Conservation (phyloP, 2,113 vertebrate genomes). For the Festucalex cinctus region DNA sequence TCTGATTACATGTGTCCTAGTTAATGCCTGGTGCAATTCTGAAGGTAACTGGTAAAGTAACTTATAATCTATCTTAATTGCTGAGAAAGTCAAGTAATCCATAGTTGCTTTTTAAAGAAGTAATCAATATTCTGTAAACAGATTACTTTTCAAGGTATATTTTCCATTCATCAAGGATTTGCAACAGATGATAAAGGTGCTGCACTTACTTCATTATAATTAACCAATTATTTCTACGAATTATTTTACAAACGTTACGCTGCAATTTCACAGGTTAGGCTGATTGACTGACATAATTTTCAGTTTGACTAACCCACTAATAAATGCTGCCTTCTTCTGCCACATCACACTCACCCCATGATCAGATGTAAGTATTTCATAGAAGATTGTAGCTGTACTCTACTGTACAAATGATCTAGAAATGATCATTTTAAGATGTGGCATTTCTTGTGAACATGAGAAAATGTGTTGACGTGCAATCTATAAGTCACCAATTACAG, state of each 20-base stretch:
- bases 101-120: too few relatives aligned
- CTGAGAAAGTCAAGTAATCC: too few relatives aligned
- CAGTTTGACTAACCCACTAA: conserved; percentile 2
- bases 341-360: too few relatives aligned
- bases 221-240: conserved; percentile 30
- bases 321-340: not conserved
- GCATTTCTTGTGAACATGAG: conserved; percentile 58
- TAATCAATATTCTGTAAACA: too few relatives aligned
- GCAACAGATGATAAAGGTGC: conserved; percentile 6
- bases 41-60: too few relatives aligned
- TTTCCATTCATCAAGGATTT: not conserved
- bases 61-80: too few relatives aligned
- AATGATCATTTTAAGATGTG: conserved; percentile 59
- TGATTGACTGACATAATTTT: conserved; percentile 8
- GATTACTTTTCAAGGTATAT: too few relatives aligned
- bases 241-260: conserved; percentile 11
- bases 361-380: not conserved
- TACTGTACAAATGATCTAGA: too few relatives aligned
- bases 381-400: too few relatives aligned
- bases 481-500: conserved; percentile 62
- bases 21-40: too few relatives aligned
- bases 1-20: too few relatives aligned
- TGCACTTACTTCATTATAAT: conserved; percentile 35
- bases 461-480: conserved; percentile 62
- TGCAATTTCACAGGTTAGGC: conserved; percentile 16